A percentile compares a stretch with the other conserved stretches of the same genome.
Conservation (phyloP, 1,140 invertebrate genomes). For the Phenacoccus solenopsis region DNA sequence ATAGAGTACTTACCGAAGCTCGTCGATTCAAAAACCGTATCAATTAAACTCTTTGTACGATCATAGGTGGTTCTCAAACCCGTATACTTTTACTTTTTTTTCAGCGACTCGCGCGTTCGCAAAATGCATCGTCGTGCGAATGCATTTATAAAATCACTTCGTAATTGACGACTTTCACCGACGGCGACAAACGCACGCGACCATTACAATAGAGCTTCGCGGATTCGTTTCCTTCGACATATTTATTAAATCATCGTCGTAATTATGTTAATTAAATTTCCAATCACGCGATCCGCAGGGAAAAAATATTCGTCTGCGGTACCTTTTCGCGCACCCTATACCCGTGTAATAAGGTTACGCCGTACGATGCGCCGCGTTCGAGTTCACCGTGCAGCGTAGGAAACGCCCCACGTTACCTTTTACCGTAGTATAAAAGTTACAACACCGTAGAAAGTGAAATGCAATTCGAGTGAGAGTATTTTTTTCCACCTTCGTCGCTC, state of each 20-base stretch:
- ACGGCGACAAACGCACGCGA: too few species aligned
- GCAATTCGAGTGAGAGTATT: not conserved
- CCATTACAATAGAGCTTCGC: too few species aligned
- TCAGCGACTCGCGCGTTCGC: too few species aligned
- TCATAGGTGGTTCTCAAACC: not conserved
- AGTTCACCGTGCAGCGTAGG: not conserved
- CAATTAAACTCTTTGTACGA: not conserved
- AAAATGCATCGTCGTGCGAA: too few species aligned
- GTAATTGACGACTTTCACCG: too few species aligned
- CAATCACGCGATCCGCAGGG: too few species aligned
- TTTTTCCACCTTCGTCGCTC: not conserved
- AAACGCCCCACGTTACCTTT: not conserved
- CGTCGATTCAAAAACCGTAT: not conserved
- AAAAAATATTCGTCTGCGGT: not conserved
- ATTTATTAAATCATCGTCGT: too few species aligned
- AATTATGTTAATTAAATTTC: too few species aligned
- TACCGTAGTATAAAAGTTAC: not conserved
- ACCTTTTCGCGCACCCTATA: not conserved
- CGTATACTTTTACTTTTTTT: not conserved
- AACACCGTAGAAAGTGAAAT: not conserved
- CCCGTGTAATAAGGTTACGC: not conserved
- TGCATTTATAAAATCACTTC: too few species aligned
- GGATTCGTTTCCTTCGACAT: too few species aligned
- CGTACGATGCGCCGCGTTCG: not conserved
- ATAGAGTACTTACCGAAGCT: not conserved